Conservation (phyloP, 2,888 invertebrate genomes). For the Sesamia inferens region DNA sequence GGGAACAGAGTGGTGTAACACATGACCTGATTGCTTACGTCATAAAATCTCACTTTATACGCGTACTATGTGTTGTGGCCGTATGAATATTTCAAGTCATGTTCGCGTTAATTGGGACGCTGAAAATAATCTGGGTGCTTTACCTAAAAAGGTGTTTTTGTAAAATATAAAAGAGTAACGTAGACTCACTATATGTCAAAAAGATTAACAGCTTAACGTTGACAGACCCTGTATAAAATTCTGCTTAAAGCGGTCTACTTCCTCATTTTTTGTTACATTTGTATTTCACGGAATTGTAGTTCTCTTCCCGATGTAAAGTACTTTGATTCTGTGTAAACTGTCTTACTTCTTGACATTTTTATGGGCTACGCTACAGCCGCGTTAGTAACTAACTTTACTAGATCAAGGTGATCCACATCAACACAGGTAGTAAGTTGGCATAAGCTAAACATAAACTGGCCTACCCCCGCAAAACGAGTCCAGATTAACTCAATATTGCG, state of each 20-base stretch:
- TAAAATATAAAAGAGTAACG: not conserved
- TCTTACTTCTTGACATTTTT: conserved; percentile 62
- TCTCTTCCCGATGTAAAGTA: conserved; percentile 19
- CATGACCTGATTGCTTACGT: conserved; percentile 45
- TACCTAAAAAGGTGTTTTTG: not conserved
- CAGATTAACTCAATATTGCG: conserved; percentile 49
- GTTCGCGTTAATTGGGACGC: not conserved
- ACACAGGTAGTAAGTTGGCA: conserved; percentile 50
- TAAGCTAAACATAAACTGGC: conserved; percentile 46
- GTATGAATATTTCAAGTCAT: conserved; percentile 10
- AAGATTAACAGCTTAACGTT: conserved; percentile 15
- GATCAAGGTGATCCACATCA: conserved; percentile 72
- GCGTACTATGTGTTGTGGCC: conserved; percentile 2
- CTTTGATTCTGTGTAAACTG: conserved; percentile 7
- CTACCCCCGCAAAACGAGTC: conserved; percentile 54
- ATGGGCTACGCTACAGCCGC: conserved; percentile 33
- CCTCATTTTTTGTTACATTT: conserved; percentile 18
- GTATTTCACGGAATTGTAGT: conserved; percentile 14
- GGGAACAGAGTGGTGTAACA: conserved; percentile 51
- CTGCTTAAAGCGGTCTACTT: conserved; percentile 25
- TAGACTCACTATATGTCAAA: not conserved
- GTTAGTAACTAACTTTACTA: conserved; percentile 66
- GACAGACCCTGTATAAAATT: not conserved
- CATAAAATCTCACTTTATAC: conserved; percentile 28
- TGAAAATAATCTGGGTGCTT: not conserved